Evolutionary conservation across 2,888 invertebrate species (phyloP), one percentile per base, ranked within the genome.

Genomic region (Cosmia trapezina): DNA sequence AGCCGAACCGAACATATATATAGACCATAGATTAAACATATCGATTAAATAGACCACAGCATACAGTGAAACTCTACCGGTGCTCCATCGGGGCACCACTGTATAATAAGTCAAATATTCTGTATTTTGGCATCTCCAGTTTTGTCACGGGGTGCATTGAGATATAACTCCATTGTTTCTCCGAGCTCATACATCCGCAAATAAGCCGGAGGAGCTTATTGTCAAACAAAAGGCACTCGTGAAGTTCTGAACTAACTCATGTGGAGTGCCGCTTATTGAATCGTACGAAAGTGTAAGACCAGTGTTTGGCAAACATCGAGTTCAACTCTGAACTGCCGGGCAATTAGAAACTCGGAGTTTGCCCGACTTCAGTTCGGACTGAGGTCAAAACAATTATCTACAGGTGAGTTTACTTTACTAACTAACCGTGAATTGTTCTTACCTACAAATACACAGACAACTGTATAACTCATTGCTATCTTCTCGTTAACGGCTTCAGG

Each of bases 371-470:
- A 77, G 68, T 64, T 54, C 68, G 62, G 59, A 76, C 70, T 72
- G 67, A 68, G 76, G 84, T 86, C 84, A 84, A 85, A 83, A 83
- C 85, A 84, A 84, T 87, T 85, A 83, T 76, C 76, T 70, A 76
- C 63, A 74, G 76, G 80, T 81, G 77, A 83, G 78, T 83, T 86
- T 77, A 78, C 73, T 74, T 60, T 41, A 47, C 53, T 66, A 78
- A 84, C 81, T 82, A 82, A 81, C 81, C 73, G 63, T 61, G 61
- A 75, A 78, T 78, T 78, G 74, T 73, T 84, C 72, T 61, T 70
- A 54, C 28, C 33, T 59, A 62, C 49, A 72, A 66, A 69, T 51
- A 71, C 37, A 56, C n/a, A 47, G 60, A 22, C 17, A 43, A 19
- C 19, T 60, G 19, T 68, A 17, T 33, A 76, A 41, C 51, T 59